A percentile compares a stretch with the other conserved stretches of the same genome.
Evolutionary conservation across 2,113 vertebrate genomes (phyloP).

Genomic region (Panthera uncia): DNA sequence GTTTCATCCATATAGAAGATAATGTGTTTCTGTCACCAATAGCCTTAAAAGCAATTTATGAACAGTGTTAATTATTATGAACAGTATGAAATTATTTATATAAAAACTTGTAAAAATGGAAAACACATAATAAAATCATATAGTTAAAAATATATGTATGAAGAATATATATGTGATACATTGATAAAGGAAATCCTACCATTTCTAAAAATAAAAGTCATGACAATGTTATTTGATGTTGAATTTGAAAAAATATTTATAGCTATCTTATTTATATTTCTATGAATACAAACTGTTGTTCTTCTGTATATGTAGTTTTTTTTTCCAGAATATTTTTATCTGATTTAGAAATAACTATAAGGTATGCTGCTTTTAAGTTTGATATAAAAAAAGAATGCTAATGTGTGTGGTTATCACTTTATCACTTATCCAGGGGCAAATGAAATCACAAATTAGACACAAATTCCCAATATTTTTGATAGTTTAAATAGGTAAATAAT

Average conservation of each 20-base stretch:
- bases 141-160: neutral
- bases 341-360: conserved; percentile 35
- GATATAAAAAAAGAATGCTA: neutral
- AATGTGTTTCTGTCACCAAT: neutral
- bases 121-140: neutral
- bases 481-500: conserved; percentile 23
- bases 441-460: neutral
- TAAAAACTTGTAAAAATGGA: neutral
- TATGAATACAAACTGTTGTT: neutral
- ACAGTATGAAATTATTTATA: neutral
- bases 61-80: neutral
- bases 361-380: neutral
- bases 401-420: neutral
- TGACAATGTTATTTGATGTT: neutral
- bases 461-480: neutral
- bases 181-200: neutral
- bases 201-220: neutral
- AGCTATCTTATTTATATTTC: neutral
- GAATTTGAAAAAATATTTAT: neutral
- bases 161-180: neutral
- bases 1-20: neutral
- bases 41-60: neutral
- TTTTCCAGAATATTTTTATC: neutral
- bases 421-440: neutral
- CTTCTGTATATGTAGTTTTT: neutral